Percentiles rank a stretch among this genome's conserved stretches.
phyloP scores from a whole-genome alignment of 2,888 invertebrate species.

The Plebejus argus region DNA sequence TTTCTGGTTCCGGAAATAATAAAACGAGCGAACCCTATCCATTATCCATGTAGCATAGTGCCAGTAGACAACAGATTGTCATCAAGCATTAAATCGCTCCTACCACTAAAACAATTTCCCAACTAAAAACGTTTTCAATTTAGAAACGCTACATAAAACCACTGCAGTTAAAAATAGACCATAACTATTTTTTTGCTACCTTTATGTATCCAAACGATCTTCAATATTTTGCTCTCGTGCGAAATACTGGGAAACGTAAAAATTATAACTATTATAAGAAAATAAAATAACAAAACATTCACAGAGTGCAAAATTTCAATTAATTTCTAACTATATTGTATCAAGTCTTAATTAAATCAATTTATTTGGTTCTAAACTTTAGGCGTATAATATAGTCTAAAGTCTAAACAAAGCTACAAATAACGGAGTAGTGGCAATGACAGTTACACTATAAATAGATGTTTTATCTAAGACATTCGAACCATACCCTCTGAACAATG shows the following conservation, averaged over 20 bases:
- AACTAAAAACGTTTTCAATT: background rate
- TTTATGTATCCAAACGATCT: background rate
- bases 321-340: background rate
- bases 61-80: background rate
- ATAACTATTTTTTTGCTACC: background rate
- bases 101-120: background rate
- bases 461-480: background rate
- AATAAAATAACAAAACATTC: background rate
- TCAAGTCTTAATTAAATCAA: background rate
- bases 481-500: conserved; percentile 7
- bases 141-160: background rate
- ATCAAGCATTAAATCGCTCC: background rate
- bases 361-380: background rate
- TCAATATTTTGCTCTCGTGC: background rate
- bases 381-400: background rate
- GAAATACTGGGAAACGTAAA: background rate
- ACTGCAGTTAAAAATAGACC: background rate
- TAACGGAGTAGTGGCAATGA: background rate
- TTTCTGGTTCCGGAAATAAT: no score
- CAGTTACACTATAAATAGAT: background rate
- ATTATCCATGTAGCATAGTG: background rate
- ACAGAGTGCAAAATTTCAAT: background rate
- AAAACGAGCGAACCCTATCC: background rate
- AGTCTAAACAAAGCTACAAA: background rate
- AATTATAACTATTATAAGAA: background rate